Evolutionary conservation across 1,140 invertebrate species (phyloP).

Genomic region (Neodiprion lecontei): DNA sequence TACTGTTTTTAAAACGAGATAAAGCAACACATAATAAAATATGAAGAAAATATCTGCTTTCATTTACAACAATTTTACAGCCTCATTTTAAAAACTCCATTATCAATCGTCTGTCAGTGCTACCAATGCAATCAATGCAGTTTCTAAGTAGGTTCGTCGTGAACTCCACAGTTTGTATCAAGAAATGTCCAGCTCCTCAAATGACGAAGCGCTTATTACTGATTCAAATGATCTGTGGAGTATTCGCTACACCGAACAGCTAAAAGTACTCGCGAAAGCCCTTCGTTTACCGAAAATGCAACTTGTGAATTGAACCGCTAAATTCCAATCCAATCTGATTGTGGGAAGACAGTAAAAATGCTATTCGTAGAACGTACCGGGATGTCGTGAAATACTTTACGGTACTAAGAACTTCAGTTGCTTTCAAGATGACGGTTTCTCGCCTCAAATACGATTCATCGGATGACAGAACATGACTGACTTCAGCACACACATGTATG

Average conservation of each 20-base stretch:
- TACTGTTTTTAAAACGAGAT: neutral
- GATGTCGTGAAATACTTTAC: constrained; percentile 18
- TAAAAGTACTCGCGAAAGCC: constrained; percentile 7
- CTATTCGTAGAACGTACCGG: constrained; percentile 8
- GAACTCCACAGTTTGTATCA: neutral
- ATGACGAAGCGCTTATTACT: neutral
- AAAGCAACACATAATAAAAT: neutral
- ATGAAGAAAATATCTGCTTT: neutral
- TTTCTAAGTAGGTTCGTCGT: neutral
- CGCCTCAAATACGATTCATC: neutral
- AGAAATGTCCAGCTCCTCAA: neutral
- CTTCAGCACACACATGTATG: neutral
- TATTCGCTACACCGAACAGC: constrained; percentile 12
- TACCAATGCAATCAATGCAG: constrained; percentile 11
- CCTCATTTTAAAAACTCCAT: constrained; percentile 19
- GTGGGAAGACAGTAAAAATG: constrained; percentile 19
- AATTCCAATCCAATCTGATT: constrained; percentile 17
- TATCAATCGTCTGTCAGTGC: constrained; percentile 14
- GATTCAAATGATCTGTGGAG: constrained; percentile 15
- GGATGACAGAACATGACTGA: neutral
- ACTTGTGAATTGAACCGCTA: neutral
- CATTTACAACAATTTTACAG: constrained; percentile 19
- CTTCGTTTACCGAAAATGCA: constrained; percentile 1
- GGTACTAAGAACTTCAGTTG: constrained; percentile 17
- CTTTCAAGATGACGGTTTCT: constrained; percentile 17